Base-by-base conservation (phyloP, 2,797 vertebrate genomes). In the Pseudopleuronectes americanus region DNA sequence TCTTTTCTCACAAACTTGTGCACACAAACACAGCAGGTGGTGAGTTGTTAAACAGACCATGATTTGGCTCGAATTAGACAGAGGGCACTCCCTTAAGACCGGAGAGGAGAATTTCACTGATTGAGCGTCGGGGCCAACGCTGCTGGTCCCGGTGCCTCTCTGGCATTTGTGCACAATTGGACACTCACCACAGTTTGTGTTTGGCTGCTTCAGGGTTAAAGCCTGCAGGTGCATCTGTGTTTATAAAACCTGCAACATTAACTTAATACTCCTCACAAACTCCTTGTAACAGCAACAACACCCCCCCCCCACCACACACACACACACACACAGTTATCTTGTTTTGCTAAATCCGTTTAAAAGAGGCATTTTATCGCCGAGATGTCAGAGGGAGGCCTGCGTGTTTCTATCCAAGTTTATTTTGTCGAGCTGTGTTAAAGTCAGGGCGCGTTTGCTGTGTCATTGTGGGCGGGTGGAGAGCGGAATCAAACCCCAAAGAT, bases 31-130 rank as follows among this genome's bases (percentile, higher is more conserved):
- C 59, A 79, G 68, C 83, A 90, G 84, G 84, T 89, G 88, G 83
- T 24, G 73, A 78, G 79, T 81, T 81, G 84, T 86, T 90, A 87
- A 92, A 76, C 82, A 81, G 75, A 68, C 75, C 80, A 53, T 83
- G 68, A 83, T 87, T 87, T 87, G 87, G 86, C 80, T 68, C 12
- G 61, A 84, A 83, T 79, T 75, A 65, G 26, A 81, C 55, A 71
- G 43, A 76, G 81, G 73, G 68, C 71, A 64, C 59, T 82, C 74
- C 58, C 71, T 31, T 67, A 82, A 74, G 84, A 82, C 76, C 47
- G 12, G 9, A 13, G 3, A 4, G 24, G 24, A 81, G 76, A 79
- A 89, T 86, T 87, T 79, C 38, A 83, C 83, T 81, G 71, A 86
- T 85, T 73, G 71, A 80, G 49, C 36, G 6, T 76, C 64, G 41